These are phyloP conservation scores for Anabacerthia variegaticeps DNA, from an alignment of 2,797 vertebrate genomes.

Conservation along the genomic window DNA sequence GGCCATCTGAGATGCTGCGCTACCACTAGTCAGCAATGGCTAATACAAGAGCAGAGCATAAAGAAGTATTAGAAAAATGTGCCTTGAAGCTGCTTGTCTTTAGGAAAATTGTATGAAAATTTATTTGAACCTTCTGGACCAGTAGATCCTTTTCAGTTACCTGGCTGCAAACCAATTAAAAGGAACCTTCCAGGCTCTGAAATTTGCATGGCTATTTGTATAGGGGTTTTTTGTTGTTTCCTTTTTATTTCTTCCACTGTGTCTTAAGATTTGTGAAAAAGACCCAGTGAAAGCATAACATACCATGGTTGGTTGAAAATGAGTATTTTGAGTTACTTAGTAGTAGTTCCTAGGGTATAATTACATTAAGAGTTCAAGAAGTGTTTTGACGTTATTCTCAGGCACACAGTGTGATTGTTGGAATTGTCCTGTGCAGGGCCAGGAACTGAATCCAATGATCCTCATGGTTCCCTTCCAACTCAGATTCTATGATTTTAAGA, in stretches of 20 bases:
- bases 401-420: neutral
- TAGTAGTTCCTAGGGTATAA: neutral
- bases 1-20: rapidly evolving
- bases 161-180: neutral
- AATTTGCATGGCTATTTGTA: neutral
- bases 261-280: neutral
- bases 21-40: neutral
- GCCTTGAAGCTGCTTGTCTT: neutral
- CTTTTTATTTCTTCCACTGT: neutral
- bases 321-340: neutral
- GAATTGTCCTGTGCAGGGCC: neutral
- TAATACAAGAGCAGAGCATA: neutral
- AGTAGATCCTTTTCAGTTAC: neutral
- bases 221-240: neutral
- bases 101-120: neutral
- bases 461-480: neutral
- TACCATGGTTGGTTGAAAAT: neutral
- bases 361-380: neutral
- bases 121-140: neutral
- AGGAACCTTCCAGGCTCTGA: neutral
- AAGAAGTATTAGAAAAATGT: neutral
- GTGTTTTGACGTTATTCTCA: neutral
- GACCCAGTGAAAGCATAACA: neutral
- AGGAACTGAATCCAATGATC: neutral
- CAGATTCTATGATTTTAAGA: neutral